A percentile compares a stretch with the other conserved stretches of the same genome.
phyloP scores from a whole-genome alignment of 1,140 invertebrate genomes.

The Chymomyza costata region DNA sequence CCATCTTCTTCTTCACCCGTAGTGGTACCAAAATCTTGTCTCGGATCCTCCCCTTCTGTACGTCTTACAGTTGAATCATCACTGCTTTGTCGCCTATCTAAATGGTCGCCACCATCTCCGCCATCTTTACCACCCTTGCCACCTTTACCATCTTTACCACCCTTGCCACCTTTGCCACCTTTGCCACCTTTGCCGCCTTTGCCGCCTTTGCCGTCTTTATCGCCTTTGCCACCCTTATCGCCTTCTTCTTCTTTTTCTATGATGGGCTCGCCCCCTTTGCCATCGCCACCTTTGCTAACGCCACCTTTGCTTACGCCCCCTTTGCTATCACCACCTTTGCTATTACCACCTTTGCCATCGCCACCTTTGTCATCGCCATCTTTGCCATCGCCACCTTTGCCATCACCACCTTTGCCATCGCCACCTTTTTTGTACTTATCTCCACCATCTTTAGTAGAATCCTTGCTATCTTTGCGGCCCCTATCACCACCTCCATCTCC shows the following conservation, averaged over 20 bases:
- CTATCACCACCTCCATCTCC: neutral
- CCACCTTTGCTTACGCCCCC: neutral
- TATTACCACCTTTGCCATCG: neutral
- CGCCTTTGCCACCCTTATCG: neutral
- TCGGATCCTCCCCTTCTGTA: too few species aligned
- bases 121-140: neutral
- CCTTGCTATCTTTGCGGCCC: neutral
- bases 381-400: neutral
- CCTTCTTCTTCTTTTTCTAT: neutral
- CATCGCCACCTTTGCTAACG: neutral
- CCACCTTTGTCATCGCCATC: neutral
- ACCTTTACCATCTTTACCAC: neutral
- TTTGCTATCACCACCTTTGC: neutral
- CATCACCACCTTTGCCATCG: neutral
- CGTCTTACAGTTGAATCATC: too few species aligned
- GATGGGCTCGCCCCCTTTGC: constrained; percentile 1
- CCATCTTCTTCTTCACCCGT: neutral
- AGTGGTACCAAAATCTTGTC: too few species aligned
- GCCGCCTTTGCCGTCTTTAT: neutral
- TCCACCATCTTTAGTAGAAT: constrained; percentile 2
- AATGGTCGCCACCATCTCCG: neutral
- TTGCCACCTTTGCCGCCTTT: neutral
- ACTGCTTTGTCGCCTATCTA: neutral
- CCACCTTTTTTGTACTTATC: neutral
- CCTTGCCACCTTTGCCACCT: neutral